Evolutionary conservation across 2,888 invertebrate species (phyloP), one percentile per base, ranked within the genome.

Genomic region (Lochmaea capreae): DNA sequence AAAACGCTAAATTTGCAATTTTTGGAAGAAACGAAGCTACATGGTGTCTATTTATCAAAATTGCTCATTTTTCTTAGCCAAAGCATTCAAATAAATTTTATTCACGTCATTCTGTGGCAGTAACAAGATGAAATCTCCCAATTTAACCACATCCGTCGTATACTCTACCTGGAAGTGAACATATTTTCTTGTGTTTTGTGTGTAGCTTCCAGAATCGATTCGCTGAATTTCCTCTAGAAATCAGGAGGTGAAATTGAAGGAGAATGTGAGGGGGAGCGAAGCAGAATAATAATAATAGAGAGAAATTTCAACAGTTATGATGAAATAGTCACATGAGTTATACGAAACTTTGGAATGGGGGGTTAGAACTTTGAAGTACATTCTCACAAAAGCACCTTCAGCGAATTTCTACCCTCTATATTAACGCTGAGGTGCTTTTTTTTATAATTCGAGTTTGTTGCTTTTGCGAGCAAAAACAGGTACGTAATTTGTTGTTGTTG

Each of bases 211-310:
- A 33, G n/a, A 8, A 61, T 61, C 61, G 61, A 61, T 61, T 61
- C 26, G 14, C 61, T 2, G 11, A 61, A 39, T 61, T 61, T 39
- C 39, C n/a, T 22, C 26, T 59, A 39, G 59, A 33, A 33, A 59
- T 59, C 59, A 59, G 39, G 33, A 61, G 39, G 61, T 61, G 14
- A 39, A 61, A 61, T 33, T 16, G 14, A 6, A 12, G 58, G 14
- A 61, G 14, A 61, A 39, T 39, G 16, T 61, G 11, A 22, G 14
- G 61, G 61, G 61, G 61, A 39, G 76, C 73, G 54, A 18, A 54
- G 54, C 54, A 54, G 54, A 54, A 3, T 54, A 54, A 54, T 54
- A 54, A 54, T 54, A 54, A 54, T 18, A 54, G 54, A 54, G 54
- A 54, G 54, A 54, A 54, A 54, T 54, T 54, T 54, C 54, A 54